Base-by-base conservation (phyloP, 2,797 vertebrate species). In the Pseudomugil tenellus region DNA sequence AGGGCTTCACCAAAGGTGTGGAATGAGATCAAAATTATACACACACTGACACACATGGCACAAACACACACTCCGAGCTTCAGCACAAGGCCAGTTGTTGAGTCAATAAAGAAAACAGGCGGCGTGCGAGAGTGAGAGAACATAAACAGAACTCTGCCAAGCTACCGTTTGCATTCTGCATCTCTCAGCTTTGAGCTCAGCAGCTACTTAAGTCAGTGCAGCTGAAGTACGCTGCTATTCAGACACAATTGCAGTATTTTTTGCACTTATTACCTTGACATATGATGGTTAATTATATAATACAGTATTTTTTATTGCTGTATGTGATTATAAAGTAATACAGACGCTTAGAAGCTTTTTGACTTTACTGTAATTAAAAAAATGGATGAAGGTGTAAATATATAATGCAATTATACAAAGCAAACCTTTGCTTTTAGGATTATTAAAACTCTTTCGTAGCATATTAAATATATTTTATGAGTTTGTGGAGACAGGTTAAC, bases 81-180 rank as follows among this genome's bases (percentile, higher is more conserved):
- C 28, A 84, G 77, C 85, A 74, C 76, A 72, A 85, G 77, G 77
- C 79, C 83, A 72, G 85, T 88, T 80, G 84, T 87, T 64, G 83
- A 89, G 89, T 89, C 84, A 89, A 89, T 87, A 90, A 87, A 86
- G 81, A 87, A 82, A 86, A 72, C 66, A 74, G 78, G 57, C 79
- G 31, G 70, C 21, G n/a, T 72, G 83, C 39, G 74, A 74, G 78
- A 81, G 74, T 3, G 56, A 84, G 74, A 72, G 81, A 86, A 70
- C 79, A 77, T 83, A 90, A 88, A 90, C 85, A 85, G 61, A 73
- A 75, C 57, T 76, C 62, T 83, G 78, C 81, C 83, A 83, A 83
- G 86, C 87, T 88, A 79, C 87, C 88, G 87, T 91, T 91, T 88
- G 87, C 88, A 85, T 88, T 88, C 86, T 76, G 41, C 77, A 39